Evolutionary conservation across 2,113 vertebrate genomes (phyloP).

Genomic region (Atrichornis clamosus): DNA sequence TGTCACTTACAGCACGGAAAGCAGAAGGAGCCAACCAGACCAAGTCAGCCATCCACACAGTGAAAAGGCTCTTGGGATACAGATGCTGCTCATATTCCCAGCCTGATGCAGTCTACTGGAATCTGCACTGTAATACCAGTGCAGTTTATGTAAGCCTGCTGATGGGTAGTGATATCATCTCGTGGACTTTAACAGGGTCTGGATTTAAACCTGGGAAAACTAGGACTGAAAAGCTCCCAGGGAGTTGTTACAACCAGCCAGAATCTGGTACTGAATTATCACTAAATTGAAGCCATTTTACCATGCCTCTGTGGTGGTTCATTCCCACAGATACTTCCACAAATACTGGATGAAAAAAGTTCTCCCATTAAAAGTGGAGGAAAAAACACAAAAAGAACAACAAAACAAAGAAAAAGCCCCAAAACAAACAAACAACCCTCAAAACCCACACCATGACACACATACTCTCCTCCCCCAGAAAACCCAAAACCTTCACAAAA

Average conservation of each 20-base stretch:
- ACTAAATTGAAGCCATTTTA: background rate
- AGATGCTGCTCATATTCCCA: background rate
- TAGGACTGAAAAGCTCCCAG: background rate
- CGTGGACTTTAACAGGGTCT: rapidly evolving
- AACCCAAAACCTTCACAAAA: background rate
- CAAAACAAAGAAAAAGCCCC: too few relatives aligned
- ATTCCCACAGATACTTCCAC: background rate
- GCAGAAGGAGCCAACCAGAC: background rate
- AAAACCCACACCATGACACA: background rate
- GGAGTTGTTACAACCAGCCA: background rate
- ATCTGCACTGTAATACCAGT: background rate
- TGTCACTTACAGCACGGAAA: background rate
- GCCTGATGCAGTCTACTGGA: background rate
- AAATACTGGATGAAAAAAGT: rapidly evolving
- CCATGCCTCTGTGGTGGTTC: background rate
- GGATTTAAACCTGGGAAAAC: background rate
- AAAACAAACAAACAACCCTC: background rate
- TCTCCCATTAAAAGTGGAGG: background rate
- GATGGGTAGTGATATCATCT: rapidly evolving
- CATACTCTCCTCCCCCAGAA: background rate
- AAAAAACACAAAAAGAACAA: background rate
- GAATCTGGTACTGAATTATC: background rate
- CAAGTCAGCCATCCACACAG: background rate
- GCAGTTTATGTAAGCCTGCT: background rate
- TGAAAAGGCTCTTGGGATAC: background rate